Base-by-base conservation (phyloP, 2,113 vertebrate species). In the Myiopsitta monachus region DNA sequence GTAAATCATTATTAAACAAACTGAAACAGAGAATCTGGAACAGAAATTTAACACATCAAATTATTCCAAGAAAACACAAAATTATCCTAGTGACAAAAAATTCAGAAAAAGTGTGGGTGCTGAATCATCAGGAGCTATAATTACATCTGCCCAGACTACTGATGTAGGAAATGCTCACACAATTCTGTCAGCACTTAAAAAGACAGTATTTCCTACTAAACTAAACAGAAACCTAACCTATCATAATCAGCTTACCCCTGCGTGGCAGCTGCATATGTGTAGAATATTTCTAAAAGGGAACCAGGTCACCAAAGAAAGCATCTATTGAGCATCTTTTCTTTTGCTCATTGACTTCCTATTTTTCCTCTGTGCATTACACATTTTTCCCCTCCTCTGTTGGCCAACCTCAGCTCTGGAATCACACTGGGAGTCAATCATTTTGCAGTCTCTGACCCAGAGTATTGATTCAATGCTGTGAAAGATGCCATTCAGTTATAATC, bases 61-160 rank as follows among this genome's bases (percentile, higher is more conserved):
- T 72, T 87, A 72, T 87, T 87, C 44, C 67, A 89, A 70, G 66
- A 76, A 89, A 88, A 82, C 77, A 79, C 26, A 87, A 87, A 89
- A 90, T 57, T 0, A 83, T 70, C 18, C 21, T 14, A 63, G 21
- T 77, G 59, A 94, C 72, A 68, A 39, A 36, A 11, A 74, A 18
- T 41, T 83, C 46, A 76, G 80, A 95, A 91, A 87, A 91, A 23
- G 46, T 76, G 57, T 44, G 68, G 39, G 49, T 73, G 67, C 38
- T 89, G 67, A 93, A 83, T 92, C 59, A 90, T 46, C 28, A 64
- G 43, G 8, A 90, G 30, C 11, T 14, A 54, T 62, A 66, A 70
- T 68, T 94, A 88, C 31, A 80, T 70, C 68, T 43, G 18, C 36
- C 33, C 63, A 79, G 17, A 79, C 15, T 83, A n/a, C 75, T 78